These are phyloP conservation scores for Semotilus atromaculatus DNA, from an alignment of 2,797 vertebrate genomes.

Conservation along the genomic window DNA sequence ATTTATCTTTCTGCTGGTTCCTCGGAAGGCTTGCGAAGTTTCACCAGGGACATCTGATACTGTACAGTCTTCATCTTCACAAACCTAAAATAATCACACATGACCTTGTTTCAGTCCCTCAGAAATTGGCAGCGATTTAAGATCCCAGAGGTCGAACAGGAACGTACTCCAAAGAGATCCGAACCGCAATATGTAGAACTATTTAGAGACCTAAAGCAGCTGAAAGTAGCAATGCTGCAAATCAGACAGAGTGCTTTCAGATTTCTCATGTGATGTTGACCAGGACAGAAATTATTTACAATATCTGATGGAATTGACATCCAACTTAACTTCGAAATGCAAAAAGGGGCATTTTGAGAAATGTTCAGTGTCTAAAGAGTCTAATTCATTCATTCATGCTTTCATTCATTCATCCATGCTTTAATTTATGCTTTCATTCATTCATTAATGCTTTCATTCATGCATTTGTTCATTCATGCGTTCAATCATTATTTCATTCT, in stretches of 20 bases:
- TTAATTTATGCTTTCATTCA: neutral
- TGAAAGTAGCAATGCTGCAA: neutral
- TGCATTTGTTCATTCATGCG: no score
- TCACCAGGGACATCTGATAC: slow-evolving; percentile 55
- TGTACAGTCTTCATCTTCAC: slow-evolving; percentile 26
- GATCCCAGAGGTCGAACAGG: slow-evolving; percentile 2
- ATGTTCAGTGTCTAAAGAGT: neutral
- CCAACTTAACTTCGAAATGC: neutral
- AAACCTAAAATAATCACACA: slow-evolving; percentile 46
- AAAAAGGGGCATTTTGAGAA: neutral
- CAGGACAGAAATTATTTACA: neutral
- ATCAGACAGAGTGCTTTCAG: neutral
- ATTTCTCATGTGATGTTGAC: neutral
- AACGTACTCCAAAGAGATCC: neutral
- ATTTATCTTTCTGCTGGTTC: slow-evolving; percentile 58
- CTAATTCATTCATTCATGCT: no score
- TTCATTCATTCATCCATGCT: no score
- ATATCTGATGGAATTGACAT: neutral
- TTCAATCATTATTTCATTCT: no score
- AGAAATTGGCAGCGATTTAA: slow-evolving; percentile 34
- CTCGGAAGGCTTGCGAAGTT: slow-evolving; percentile 22
- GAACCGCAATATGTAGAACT: neutral
- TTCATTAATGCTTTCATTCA: no score
- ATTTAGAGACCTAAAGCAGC: neutral
- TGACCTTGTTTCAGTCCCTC: slow-evolving; percentile 48